Evolutionary conservation across 2,888 invertebrate species (phyloP), one percentile per base, ranked within the genome.

Genomic region (Lottia scabra): DNA sequence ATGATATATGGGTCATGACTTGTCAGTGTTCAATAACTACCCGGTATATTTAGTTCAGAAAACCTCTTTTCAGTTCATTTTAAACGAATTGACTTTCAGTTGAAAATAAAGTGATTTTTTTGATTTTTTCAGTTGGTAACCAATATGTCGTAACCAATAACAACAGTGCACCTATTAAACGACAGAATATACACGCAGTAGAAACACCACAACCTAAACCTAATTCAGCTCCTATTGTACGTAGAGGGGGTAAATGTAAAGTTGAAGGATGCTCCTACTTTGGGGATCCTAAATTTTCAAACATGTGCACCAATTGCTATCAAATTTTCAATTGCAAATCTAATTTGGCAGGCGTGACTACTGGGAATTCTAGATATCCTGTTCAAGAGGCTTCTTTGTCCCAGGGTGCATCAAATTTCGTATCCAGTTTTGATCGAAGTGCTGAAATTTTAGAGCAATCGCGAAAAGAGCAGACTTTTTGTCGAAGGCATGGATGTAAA

Each of bases 221-320:
- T 16, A 38, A 45, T 16, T 15, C 46, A 15, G 19, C 38, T 43
- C 64, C 56, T 2, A 43, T 45, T 26, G 23, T 5, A 4, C 65
- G 63, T 6, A 38, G 10, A 38, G 38, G 38, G 1, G 8, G 8
- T 10, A 38, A 38, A 30, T 64, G 68, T 65, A 23, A 19, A 23
- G 19, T 23, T 4, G 19, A 68, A 38, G 74, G 71, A 45, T 82
- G 82, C 44, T 71, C 75, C 44, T 70, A 76, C 67, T 82, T 74
- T 68, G 81, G 80, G 2, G 81, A 82, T 64, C 79, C 80, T 3
- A 73, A 45, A 10, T 78, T 80, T 73, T 46, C 38, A 4, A 71
- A 75, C 26, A 44, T 79, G 8, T 82, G 82, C 70, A 78, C 78
- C 0, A 64, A 73, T 44, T 80, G 80, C 70, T 81, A 76, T 45